Percentiles rank a stretch among this genome's conserved stretches.
phyloP scores from a whole-genome alignment of 1,140 invertebrate species.

The Lordiphosa collinella region DNA sequence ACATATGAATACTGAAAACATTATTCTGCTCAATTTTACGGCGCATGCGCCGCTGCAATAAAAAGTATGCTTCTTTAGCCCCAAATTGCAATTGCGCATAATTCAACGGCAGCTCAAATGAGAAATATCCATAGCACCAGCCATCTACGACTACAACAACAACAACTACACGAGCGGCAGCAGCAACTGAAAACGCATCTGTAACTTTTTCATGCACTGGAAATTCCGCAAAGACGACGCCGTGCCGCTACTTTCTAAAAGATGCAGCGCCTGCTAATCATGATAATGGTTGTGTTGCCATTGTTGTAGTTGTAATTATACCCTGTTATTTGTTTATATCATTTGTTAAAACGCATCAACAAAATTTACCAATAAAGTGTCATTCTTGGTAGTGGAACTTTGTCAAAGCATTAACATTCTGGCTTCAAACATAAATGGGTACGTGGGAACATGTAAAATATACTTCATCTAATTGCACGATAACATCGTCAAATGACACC shows the following conservation, averaged over 20 bases:
- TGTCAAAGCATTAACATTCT: too few species aligned
- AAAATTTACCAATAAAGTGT: too few species aligned
- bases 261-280: constrained; percentile 60
- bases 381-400: too few species aligned
- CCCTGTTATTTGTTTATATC: too few species aligned
- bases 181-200: constrained; percentile 65
- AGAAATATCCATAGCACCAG: constrained; percentile 20
- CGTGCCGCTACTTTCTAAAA: constrained; percentile 72
- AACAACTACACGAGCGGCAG: constrained; percentile 4
- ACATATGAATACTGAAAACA: background rate
- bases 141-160: constrained; percentile 4
- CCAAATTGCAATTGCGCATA: constrained; percentile 68
- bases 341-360: too few species aligned
- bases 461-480: too few species aligned
- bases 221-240: constrained; percentile 65
- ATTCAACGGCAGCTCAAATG: constrained; percentile 69
- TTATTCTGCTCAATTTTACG: constrained; percentile 59
- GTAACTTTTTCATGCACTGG: constrained; percentile 76
- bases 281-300: constrained; percentile 49
- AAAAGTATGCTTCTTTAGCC: constrained; percentile 40
- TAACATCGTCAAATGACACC: too few species aligned
- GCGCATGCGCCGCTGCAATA: constrained; percentile 54
- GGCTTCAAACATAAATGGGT: too few species aligned
- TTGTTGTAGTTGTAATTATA: constrained; percentile 14
- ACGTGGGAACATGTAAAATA: too few species aligned